Conservation (phyloP, 2,113 vertebrate species). For the Aspidoscelis tigris region DNA sequence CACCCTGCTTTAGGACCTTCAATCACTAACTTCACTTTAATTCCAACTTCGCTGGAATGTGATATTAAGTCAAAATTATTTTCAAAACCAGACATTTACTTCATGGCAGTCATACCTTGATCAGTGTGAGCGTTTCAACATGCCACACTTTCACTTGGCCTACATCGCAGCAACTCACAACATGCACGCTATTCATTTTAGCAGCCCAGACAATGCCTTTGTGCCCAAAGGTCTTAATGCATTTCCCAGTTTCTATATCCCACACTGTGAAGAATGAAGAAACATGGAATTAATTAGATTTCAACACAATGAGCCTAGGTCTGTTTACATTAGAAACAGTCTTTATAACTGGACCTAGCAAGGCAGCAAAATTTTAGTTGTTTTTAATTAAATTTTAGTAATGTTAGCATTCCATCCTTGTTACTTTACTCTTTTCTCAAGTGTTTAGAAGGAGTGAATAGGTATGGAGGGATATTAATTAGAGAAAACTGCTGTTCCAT, state of each 20-base stretch:
- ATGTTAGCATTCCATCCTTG: neutral
- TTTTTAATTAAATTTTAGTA: neutral
- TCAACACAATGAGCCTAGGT: neutral
- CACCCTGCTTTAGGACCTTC: neutral
- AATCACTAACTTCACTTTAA: neutral
- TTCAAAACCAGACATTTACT: neutral
- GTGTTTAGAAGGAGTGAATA: neutral
- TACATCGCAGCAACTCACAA: slow-evolving; percentile 82
- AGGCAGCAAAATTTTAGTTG: neutral
- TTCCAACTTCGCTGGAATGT: neutral
- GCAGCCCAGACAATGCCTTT: slow-evolving; percentile 74
- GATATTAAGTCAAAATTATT: neutral
- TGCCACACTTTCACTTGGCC: slow-evolving; percentile 89
- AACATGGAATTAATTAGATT: neutral
- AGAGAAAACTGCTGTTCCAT: neutral
- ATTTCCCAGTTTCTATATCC: slow-evolving; percentile 80
- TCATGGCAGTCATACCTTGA: slow-evolving; percentile 77
- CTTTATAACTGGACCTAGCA: neutral
- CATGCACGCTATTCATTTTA: slow-evolving; percentile 69
- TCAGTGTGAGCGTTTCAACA: slow-evolving; percentile 63
- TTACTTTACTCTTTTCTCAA: neutral
- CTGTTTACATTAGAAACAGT: fast-evolving
- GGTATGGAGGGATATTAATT: neutral
- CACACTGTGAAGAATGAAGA: slow-evolving; percentile 79
- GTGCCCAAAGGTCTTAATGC: slow-evolving; percentile 83